Percentiles rank a stretch among this genome's conserved stretches.
These are phyloP conservation scores for Myiozetetes cayanensis DNA, from an alignment of 2,113 vertebrate species.

Conservation along the genomic window DNA sequence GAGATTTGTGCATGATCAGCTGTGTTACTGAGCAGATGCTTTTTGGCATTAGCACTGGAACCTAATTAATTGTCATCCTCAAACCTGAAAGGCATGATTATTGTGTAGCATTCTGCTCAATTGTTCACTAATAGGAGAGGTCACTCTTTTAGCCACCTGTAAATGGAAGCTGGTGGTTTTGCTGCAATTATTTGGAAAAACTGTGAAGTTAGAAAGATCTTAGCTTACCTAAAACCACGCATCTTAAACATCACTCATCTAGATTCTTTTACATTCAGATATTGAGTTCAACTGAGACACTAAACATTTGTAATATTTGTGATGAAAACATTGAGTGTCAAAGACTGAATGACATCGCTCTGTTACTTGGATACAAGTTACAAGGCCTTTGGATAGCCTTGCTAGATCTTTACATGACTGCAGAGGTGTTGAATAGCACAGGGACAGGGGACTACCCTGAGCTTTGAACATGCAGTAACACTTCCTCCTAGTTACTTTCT, in stretches of 20 bases:
- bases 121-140: not conserved
- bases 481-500: not conserved
- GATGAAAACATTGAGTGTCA: not conserved
- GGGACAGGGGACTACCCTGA: not conserved
- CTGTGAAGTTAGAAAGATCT: not conserved
- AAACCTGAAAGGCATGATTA: not conserved
- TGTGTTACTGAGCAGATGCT: not conserved
- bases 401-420: not conserved
- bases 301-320: not conserved
- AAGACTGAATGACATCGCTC: not conserved
- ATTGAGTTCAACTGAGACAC: not conserved
- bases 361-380: not conserved
- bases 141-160: not conserved
- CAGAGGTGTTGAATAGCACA: not conserved
- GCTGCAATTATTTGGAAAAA: not conserved
- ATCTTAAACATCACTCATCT: not conserved
- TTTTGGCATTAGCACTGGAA: not conserved
- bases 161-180: not conserved
- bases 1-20: not conserved
- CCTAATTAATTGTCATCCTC: not conserved
- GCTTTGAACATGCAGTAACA: not conserved
- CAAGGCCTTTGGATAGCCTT: not conserved
- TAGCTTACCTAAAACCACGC: not conserved
- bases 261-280: not conserved
- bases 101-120: not conserved